Evolutionary conservation across 2,797 vertebrate genomes (phyloP), one percentile per base, ranked within the genome.

Genomic region (Acestrorhynchus altus): DNA sequence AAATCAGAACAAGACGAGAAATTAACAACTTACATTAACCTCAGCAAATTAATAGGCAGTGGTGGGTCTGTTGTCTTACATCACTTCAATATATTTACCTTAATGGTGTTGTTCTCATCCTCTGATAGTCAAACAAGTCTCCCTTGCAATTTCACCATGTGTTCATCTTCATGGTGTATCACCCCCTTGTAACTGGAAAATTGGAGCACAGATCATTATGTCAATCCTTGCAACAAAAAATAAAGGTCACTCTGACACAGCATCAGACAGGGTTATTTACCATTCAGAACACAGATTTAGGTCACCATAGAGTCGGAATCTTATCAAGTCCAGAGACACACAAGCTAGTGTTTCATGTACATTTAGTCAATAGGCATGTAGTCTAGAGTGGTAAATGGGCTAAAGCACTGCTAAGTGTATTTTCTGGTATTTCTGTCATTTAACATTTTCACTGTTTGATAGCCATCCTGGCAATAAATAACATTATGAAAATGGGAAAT

Each of bases 401-500:
- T 35, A 51, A 69, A 35, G n/a, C 72, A 70, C 63, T 59, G 81
- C 69, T 39, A 52, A 49, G 57, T 44, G 52, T 76, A 57, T 59
- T 59, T 44, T 9, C 61, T 20, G 16, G 6, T 44, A 52, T 52
- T 51, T 66, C 51, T 56, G 42, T 72, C 40, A 73, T 39, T 63
- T 68, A 77, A 31, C 51, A 63, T 84, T 79, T 83, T 70, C 76
- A 44, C 54, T 56, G 18, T 73, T 78, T 85, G 85, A 90, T 86
- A 72, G 86, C 84, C 78, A 81, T 74, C 81, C 78, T 68, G 82
- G 84, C 88, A 64, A 89, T 87, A 88, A 92, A 87, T 88, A 86
- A 88, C 79, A 89, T 75, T 63, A 83, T 89, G 89, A 90, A 89
- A 83, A 89, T 83, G 86, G 86, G 84, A 79, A 80, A 69, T 85